Evolutionary conservation across 2,888 invertebrate species (phyloP).

Genomic region (Abrostola triplasia): DNA sequence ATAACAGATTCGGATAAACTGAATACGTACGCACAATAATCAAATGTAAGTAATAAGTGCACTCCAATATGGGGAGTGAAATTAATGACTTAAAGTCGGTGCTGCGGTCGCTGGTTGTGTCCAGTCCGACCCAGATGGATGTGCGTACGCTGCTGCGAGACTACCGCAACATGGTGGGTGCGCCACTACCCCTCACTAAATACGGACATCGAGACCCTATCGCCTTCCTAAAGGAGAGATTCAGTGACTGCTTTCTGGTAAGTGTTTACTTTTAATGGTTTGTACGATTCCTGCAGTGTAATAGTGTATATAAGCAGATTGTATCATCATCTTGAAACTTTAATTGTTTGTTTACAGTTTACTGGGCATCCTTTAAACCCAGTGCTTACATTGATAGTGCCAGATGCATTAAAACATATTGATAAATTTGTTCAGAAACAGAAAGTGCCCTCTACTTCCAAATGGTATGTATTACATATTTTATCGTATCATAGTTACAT

Average conservation of each 20-base stretch:
- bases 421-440: constrained; percentile 80
- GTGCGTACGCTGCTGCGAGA: constrained; percentile 72
- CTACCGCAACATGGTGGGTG: constrained; percentile 76
- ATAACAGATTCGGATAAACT: no score
- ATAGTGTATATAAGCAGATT: neutral
- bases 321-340: neutral
- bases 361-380: constrained; percentile 71
- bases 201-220: constrained; percentile 73
- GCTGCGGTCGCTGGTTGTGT: constrained; percentile 80
- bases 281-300: neutral
- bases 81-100: constrained; percentile 70
- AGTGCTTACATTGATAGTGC: constrained; percentile 75
- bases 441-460: constrained; percentile 64
- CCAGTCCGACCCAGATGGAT: constrained; percentile 75
- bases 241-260: constrained; percentile 78
- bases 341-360: constrained; percentile 63
- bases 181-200: constrained; percentile 65
- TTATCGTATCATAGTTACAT: neutral
- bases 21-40: no score
- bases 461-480: constrained; percentile 67
- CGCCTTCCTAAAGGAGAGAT: constrained; percentile 73
- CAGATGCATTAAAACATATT: constrained; percentile 78
- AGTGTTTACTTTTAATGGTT: constrained; percentile 30
- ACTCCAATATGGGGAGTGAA: constrained; percentile 70
- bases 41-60: neutral